Base-by-base conservation (phyloP, 2,113 vertebrate species). In the Clarias gariepinus region DNA sequence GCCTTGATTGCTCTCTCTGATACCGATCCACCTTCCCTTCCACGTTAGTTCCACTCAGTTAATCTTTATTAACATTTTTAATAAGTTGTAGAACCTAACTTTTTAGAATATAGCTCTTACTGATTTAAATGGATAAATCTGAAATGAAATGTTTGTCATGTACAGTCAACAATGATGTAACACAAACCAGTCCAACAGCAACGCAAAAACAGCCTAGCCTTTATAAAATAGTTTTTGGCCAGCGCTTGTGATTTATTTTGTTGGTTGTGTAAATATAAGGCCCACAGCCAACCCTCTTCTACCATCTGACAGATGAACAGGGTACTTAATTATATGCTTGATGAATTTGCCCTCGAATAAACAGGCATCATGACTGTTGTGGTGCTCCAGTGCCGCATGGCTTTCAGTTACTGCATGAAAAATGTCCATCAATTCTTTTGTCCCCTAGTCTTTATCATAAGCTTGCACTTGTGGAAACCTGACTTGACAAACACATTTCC, bases 1-100 rank as follows among this genome's bases (percentile, higher is more conserved):
- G 25, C 77, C 89, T 82, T 85, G 87, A 88, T 88, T 82, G 55
- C 25, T 16, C 68, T 64, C 13, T 25, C 63, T n/a, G 68, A 81
- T 36, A 71, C 57, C 53, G 85, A 89, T 81, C 63, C 73, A 73
- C 87, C 41, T 28, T 81, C 53, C 53, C 18, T 58, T 83, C 58
- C 85, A 30, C 1, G 18, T 88, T 86, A 58, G 83, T 79, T n/a
- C 21, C 61, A 76, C 21, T 53, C 57, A 19, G 25, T 73, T 66
- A 41, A 57, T 68, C 21, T 36, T 33, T 16, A 25, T 28, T 58
- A 71, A 15, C 55, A 53, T 7, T 5, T n/a, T 41, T 76, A 10
- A 28, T 0, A 12, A 52, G 25, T 25, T 25, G 71, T 25, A 23
- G 36, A 74, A 13, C 36, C 52, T 11, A 23, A 23, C 9, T 41